A percentile compares a stretch with the other conserved stretches of the same genome.
Conservation (phyloP, 2,797 vertebrate genomes). For the Pipistrellus nathusii region DNA sequence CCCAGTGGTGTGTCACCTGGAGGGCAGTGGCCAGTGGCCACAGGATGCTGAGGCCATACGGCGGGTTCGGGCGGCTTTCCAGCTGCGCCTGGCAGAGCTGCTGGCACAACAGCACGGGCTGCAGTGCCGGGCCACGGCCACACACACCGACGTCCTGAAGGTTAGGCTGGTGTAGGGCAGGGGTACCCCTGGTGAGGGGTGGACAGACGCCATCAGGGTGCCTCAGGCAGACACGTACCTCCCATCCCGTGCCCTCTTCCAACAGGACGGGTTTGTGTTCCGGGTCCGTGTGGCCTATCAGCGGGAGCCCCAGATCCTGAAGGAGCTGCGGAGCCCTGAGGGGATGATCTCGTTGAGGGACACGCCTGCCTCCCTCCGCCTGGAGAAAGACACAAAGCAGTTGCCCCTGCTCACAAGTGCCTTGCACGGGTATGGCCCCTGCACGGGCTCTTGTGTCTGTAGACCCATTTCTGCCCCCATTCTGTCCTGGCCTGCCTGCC, state of each 20-base stretch:
- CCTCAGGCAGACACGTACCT: neutral
- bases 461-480: neutral
- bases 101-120: constrained; percentile 91
- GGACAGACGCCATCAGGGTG: neutral
- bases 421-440: constrained; percentile 92
- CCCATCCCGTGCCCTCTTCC: neutral
- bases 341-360: constrained; percentile 94
- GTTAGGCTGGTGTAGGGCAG: constrained; percentile 83
- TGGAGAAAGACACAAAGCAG: constrained; percentile 93
- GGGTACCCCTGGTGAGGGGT: neutral
- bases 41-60: constrained; percentile 93
- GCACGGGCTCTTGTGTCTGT: neutral
- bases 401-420: constrained; percentile 94
- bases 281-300: constrained; percentile 96
- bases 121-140: constrained; percentile 88
- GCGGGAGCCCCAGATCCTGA: constrained; percentile 94
- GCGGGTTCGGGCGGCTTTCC: constrained; percentile 95
- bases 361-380: constrained; percentile 91
- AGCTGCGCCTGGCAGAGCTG: constrained; percentile 93
- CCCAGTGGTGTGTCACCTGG: constrained; percentile 97
- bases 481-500: neutral
- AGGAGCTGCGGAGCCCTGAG: constrained; percentile 91
- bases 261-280: constrained; percentile 94
- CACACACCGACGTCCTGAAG: constrained; percentile 95
- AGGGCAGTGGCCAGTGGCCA: constrained; percentile 98